A percentile compares a stretch with the other conserved stretches of the same genome.
Conservation (phyloP, 2,888 invertebrate genomes). For the Marronus borbonicus region DNA sequence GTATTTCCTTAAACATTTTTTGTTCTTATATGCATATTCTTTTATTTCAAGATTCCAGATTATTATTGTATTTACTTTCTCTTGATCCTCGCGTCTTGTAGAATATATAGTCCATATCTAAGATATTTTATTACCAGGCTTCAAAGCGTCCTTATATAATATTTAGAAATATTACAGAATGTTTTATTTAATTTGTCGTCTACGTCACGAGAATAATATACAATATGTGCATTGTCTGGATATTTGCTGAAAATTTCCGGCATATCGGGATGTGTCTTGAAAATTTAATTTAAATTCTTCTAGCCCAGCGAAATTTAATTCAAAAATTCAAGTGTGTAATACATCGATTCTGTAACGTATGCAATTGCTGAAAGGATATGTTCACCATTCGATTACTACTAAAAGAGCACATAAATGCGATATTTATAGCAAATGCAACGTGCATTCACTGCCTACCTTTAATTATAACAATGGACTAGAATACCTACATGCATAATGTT, state of each 20-base stretch:
- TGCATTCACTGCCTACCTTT: conserved; percentile 38
- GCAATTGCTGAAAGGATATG: conserved; percentile 16
- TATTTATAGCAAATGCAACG: conserved; percentile 47
- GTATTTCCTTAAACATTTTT: too few species aligned
- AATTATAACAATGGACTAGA: conserved; percentile 45
- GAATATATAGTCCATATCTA: too few species aligned
- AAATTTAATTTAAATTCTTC: conserved; percentile 13
- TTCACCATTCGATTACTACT: conserved; percentile 22
- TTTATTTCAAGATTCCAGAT: too few species aligned
- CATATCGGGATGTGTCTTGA: conserved; percentile 21
- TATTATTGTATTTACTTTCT: too few species aligned
- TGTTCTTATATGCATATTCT: too few species aligned
- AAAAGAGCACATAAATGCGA: conserved; percentile 32
- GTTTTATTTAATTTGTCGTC: too few species aligned
- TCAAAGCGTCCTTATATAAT: too few species aligned
- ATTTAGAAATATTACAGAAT: too few species aligned
- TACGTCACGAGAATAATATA: too few species aligned
- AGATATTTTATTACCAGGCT: too few species aligned
- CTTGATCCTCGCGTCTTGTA: too few species aligned
- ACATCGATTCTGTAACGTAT: not conserved
- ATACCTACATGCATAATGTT: conserved; percentile 37
- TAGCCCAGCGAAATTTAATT: conserved; percentile 19
- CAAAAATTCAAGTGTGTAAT: conserved; percentile 4
- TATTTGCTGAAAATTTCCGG: not conserved
- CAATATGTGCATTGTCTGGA: too few species aligned